Evolutionary conservation across 92 coral and sea anemone species (phyloP).

Genomic region (Phenganax subtilis): DNA sequence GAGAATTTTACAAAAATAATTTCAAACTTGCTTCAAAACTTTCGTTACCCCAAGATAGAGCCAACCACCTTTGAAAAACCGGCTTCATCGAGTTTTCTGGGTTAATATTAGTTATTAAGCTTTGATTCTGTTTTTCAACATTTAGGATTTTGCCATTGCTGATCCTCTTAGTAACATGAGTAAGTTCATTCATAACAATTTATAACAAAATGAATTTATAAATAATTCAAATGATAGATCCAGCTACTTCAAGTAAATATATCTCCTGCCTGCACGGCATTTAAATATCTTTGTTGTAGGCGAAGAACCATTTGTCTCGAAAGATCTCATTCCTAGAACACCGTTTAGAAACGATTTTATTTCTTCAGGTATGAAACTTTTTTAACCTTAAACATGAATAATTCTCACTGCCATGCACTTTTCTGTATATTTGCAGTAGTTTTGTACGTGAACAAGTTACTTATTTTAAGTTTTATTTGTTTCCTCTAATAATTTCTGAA

Average conservation of each 20-base stretch:
- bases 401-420: background rate
- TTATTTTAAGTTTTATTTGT: no score
- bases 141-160: slow-evolving; percentile 30
- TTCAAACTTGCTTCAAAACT: no score
- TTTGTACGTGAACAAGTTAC: no score
- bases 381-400: no score
- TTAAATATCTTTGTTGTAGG: slow-evolving; percentile 33
- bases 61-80: background rate
- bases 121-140: background rate
- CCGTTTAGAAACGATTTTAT: slow-evolving; percentile 47
- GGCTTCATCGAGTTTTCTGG: background rate
- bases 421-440: no score
- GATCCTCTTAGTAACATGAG: slow-evolving; percentile 27
- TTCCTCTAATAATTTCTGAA: no score
- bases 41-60: no score
- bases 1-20: no score
- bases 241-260: background rate
- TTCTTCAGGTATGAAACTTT: background rate
- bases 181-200: background rate
- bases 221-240: background rate
- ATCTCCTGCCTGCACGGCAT: background rate
- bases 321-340: slow-evolving; percentile 69
- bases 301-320: slow-evolving; percentile 62
- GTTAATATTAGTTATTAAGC: background rate
- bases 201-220: no score